phyloP scores from a whole-genome alignment of 1,140 invertebrate species.

The Drosophila takahashii region DNA sequence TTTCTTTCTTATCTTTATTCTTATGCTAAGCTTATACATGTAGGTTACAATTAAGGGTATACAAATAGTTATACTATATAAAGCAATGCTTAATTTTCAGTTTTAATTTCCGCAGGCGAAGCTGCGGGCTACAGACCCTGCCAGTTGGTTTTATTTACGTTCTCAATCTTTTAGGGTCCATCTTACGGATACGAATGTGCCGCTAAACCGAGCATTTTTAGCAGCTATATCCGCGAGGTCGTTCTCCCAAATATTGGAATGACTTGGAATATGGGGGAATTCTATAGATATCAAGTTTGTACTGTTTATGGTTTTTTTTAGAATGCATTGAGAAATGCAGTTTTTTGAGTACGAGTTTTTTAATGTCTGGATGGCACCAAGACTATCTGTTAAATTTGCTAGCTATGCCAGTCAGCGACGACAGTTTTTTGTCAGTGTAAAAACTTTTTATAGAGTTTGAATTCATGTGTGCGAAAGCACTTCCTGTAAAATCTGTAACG shows the following conservation, averaged over 20 bases:
- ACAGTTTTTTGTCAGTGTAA: no score
- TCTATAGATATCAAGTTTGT: background rate
- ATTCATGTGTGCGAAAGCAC: background rate
- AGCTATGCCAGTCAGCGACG: background rate
- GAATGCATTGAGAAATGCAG: background rate
- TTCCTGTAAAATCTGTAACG: background rate
- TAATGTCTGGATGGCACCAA: background rate
- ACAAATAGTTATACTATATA: background rate
- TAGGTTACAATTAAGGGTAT: background rate
- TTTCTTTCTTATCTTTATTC: background rate
- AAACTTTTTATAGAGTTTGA: background rate
- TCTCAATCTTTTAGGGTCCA: slow-evolving; percentile 1
- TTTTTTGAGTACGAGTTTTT: background rate
- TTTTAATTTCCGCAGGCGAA: no score
- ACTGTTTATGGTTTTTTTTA: background rate
- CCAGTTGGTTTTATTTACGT: no score
- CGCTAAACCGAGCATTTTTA: background rate
- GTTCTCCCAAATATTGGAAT: no score
- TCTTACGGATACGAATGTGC: background rate
- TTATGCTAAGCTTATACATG: background rate
- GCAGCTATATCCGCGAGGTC: background rate
- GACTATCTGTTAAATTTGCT: no score
- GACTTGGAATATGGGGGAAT: background rate
- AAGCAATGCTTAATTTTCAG: no score
- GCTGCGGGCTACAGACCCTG: no score